phyloP scores from a whole-genome alignment of 2,113 vertebrate genomes.

The Carlito syrichta region DNA sequence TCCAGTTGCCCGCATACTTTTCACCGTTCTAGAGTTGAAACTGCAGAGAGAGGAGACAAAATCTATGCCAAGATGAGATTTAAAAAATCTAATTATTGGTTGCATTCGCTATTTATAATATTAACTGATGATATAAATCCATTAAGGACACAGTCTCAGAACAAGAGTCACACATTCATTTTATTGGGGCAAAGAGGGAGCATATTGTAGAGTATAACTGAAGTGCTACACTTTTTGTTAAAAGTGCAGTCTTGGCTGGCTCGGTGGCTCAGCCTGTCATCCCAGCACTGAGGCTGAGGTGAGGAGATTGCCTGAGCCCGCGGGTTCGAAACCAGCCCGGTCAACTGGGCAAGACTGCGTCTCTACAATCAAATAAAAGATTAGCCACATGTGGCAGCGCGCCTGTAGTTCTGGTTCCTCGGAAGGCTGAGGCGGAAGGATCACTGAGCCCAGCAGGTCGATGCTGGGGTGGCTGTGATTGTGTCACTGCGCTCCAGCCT shows the following conservation, averaged over 20 bases:
- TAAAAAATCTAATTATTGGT: neutral
- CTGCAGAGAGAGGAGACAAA: neutral
- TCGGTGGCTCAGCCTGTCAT: too few species aligned
- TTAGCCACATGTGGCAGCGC: too few species aligned
- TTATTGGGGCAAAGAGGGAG: neutral
- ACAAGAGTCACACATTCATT: neutral
- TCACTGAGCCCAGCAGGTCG: too few species aligned
- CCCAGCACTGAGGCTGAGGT: too few species aligned
- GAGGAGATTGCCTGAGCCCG: too few species aligned
- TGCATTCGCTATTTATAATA: conserved; percentile 9
- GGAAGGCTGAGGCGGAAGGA: too few species aligned
- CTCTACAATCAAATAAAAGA: too few species aligned
- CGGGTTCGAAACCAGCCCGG: too few species aligned
- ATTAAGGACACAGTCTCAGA: neutral
- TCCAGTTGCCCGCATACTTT: neutral
- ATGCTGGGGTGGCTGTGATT: too few species aligned
- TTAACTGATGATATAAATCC: neutral
- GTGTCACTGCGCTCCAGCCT: too few species aligned
- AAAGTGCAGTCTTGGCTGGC: neutral
- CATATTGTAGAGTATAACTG: neutral
- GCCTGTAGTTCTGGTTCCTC: too few species aligned
- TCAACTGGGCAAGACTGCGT: too few species aligned
- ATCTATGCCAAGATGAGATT: conserved; percentile 2
- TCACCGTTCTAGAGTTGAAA: conserved; percentile 7
- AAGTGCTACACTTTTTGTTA: neutral